Base-by-base conservation (phyloP, 2,888 invertebrate genomes). In the Ellobium chinense region DNA sequence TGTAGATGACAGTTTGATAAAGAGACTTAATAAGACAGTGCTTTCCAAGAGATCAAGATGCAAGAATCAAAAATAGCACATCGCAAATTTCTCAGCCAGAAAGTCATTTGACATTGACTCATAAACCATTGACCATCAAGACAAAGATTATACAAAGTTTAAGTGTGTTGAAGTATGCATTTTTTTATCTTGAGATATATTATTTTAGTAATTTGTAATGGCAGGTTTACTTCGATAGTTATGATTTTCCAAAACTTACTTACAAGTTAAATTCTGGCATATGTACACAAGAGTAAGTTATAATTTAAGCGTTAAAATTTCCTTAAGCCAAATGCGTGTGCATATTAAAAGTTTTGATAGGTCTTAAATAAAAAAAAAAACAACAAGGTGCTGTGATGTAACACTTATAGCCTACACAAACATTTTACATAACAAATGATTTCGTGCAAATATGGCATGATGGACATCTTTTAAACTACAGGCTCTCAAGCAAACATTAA, bases 281-380 rank as follows among this genome's bases (percentile, higher is more conserved):
- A 76, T 27, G 27, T 78, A 70, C 70, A 78, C 46, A n/a, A 36
- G 31, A 77, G 36, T 37, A 72, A 63, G 70, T 78, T 78, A 69
- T 72, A 27, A 27, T 72, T 46, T 56, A 62, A 27, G 34, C 36
- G 70, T 72, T 77, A 58, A 77, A 66, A 62, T 69, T 63, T 65
- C 63, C 72, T 78, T 72, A 54, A 65, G 68, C 56, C 56, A 80
- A 73, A 68, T 74, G 80, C 73, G 68, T 80, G 80, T 80, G 80
- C 80, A 74, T 80, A 80, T 66, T 80, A 80, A 80, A 80, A 54
- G 62, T 60, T 78, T 80, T 80, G 73, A 80, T 80, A 80, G 80
- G 80, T 73, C 63, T 70, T 63, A 60, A 27, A 21, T 37, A n/a
- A n/a, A n/a, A n/a, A n/a, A n/a, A n/a, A n/a, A n/a, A n/a, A n/a